Evolutionary conservation across 2,888 invertebrate genomes (phyloP), one percentile per base, ranked within the genome.

Genomic region (Lymantria dispar): DNA sequence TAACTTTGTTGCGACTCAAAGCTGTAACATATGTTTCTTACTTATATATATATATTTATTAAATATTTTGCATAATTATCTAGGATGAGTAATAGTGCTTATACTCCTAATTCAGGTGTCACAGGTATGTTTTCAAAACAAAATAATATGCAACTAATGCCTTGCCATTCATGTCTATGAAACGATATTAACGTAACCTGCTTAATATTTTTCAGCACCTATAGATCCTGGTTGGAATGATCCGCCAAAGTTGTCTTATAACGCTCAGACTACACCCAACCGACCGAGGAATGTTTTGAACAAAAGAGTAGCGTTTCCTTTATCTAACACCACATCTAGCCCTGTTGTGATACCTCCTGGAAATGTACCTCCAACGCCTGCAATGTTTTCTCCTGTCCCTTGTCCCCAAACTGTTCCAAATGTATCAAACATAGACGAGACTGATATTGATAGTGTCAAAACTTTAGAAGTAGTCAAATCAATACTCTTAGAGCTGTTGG

Each of bases 201-300:
- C 3, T 14, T 43, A 8, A 7, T 7, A 9, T 13, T 48, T 15
- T 51, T 3, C 67, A 91, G 91, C 77, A 8, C 70, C 83, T 9
- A 89, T 80, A 58, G 92, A 92, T 65, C 92, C 92, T 37, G 93
- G 93, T 8, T 93, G 93, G 93, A 93, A 93, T 62, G 93, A 93
- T 64, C 93, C 93, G 7, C 93, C 93, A 0, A 85, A 85, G 53
- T 81, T 92, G 49, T 79, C 91, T 0, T 93, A 91, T 60, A 90
- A 83, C 45, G 66, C 82, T 2, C 87, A 87, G 52, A 67, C 72
- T 8, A 81, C 85, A 15, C 80, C 87, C 5, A 89, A 83, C 56
- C 83, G 84, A 54, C 91, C 91, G 30, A 80, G 89, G 43, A 87
- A 85, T 55, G 78, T 89, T 59, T 73, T 93, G 30, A 93, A 92